Evolutionary conservation across 2,888 invertebrate genomes (phyloP).

Genomic region (Pterobdella sp.): DNA sequence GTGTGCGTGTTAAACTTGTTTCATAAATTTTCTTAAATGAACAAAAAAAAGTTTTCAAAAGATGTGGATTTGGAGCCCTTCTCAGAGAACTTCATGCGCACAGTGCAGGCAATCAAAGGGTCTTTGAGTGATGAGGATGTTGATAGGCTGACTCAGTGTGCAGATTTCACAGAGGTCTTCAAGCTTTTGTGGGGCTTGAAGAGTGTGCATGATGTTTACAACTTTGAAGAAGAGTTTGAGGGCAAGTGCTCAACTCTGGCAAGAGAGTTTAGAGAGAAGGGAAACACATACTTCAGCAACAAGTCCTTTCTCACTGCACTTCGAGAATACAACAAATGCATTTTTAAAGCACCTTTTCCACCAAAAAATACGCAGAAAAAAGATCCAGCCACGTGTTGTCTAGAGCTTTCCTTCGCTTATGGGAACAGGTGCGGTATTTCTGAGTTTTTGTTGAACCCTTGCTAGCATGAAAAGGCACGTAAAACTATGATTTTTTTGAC

Average conservation of each 20-base stretch:
- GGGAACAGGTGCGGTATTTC: constrained; percentile 34
- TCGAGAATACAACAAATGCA: constrained; percentile 32
- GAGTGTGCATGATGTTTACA: constrained; percentile 32
- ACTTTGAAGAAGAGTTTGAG: constrained; percentile 32
- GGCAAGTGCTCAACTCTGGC: constrained; percentile 32
- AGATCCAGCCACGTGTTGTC: constrained; percentile 10
- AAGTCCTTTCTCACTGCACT: constrained; percentile 36
- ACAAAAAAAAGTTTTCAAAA: not conserved
- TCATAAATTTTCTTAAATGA: too few species aligned
- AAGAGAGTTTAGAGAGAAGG: constrained; percentile 33
- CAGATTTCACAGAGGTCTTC: constrained; percentile 31
- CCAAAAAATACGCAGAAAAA: not conserved
- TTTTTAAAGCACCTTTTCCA: constrained; percentile 32
- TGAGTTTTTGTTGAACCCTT: not conserved
- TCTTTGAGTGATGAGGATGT: constrained; percentile 26
- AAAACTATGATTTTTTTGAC: too few species aligned
- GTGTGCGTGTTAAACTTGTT: too few species aligned
- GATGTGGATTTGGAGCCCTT: constrained; percentile 24
- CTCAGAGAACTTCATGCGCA: constrained; percentile 30
- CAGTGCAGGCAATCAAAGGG: constrained; percentile 35
- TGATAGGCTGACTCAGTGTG: constrained; percentile 29
- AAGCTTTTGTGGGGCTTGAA: constrained; percentile 28
- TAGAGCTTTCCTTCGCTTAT: constrained; percentile 35
- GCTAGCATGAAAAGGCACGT: too few species aligned
- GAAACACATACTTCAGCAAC: constrained; percentile 37